Percentiles rank a stretch among this genome's conserved stretches.
phyloP scores from a whole-genome alignment of 2,888 invertebrate species.

The Zeuzera pyrina region DNA sequence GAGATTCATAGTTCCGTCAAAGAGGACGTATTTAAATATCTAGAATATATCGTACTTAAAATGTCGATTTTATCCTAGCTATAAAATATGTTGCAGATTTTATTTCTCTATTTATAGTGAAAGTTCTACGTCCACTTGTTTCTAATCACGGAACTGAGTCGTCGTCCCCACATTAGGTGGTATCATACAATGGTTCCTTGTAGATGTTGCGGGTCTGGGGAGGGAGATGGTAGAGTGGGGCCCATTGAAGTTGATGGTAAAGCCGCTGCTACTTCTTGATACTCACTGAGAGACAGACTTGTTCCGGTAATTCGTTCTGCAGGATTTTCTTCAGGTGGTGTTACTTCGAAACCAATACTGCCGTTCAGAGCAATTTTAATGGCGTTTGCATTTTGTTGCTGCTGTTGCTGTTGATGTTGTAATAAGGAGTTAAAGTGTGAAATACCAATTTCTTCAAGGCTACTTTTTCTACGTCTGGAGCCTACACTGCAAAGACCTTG shows the following conservation, averaged over 20 bases:
- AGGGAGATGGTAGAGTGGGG: slow-evolving; percentile 37
- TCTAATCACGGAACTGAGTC: slow-evolving; percentile 83
- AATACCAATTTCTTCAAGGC: slow-evolving; percentile 88
- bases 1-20: slow-evolving; percentile 29
- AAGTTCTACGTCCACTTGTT: slow-evolving; percentile 78
- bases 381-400: slow-evolving; percentile 79
- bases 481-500: slow-evolving; percentile 83
- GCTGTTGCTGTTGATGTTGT: slow-evolving; percentile 68
- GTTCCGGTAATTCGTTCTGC: slow-evolving; percentile 59
- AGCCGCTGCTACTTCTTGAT: slow-evolving; percentile 65
- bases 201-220: slow-evolving; percentile 80
- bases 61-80: not conserved
- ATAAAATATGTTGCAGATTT: not conserved
- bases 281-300: slow-evolving; percentile 41
- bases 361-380: slow-evolving; percentile 90
- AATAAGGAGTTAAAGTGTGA: slow-evolving; percentile 82
- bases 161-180: slow-evolving; percentile 93
- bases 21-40: not conserved
- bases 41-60: not conserved
- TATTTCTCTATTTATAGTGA: not conserved
- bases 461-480: slow-evolving; percentile 83
- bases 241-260: slow-evolving; percentile 48
- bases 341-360: slow-evolving; percentile 87
- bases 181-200: slow-evolving; percentile 97
- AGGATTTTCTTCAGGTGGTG: slow-evolving; percentile 78